Evolutionary conservation across 1,140 invertebrate genomes (phyloP), one percentile per base, ranked within the genome.

Genomic region (Brachionus rubens): DNA sequence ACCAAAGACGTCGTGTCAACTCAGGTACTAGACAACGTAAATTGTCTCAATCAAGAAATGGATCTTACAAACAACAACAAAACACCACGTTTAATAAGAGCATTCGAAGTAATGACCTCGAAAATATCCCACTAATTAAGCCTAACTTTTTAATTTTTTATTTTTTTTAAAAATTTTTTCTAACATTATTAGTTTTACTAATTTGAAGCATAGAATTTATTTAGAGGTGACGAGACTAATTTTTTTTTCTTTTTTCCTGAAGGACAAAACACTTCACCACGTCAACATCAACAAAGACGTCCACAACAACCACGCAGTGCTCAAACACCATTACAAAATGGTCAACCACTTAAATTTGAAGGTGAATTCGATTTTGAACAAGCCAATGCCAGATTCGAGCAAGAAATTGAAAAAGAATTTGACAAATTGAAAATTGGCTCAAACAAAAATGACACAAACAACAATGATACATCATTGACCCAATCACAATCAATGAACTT

Each of bases 301-400:
- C 41, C 36, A 12, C 48, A 36, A 41, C 48, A 54, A 43, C 36
- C 36, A 41, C 48, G 48, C 46, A 30, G 14, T 46, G 50, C 26
- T 41, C 72, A 54, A 19, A 54, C 36, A 0, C 33, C 28, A 16
- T 19, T 14, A 6, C 48, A 41, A 28, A 75, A 75, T 33, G 75
- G 80, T n/a, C 33, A 90, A 90, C 79, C 90, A 89, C 3, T 87
- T 95, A 95, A 94, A 81, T 98, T 97, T 84, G 93, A 97, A 76
- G 91, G 90, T 65, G 94, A 97, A 79, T 98, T 93, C 83, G 95
- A 99, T 86, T 98, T 99, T 85, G 96, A 98, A 82, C 91, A 94
- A 83, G 93, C 94, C 7, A 97, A 98, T 85, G 93, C 91, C 33
- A 90, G 96, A 83, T 98, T 98, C 33, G 72, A 75, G 47, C 48